Percentiles rank a stretch among this genome's conserved stretches.
phyloP scores from a whole-genome alignment of 2,797 vertebrate species.

The Mastacembelus armatus region DNA sequence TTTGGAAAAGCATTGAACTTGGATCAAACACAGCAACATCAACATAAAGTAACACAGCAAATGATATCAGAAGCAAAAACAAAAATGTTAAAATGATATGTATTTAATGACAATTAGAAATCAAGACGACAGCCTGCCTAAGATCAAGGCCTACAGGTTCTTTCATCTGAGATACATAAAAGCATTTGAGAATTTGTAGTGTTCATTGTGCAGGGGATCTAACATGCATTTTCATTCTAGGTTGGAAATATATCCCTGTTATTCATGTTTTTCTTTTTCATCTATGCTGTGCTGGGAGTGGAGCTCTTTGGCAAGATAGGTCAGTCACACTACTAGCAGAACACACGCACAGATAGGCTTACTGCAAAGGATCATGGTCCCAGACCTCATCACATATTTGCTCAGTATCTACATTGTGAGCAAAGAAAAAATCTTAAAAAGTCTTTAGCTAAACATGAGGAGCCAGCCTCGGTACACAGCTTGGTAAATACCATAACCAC shows the following conservation, averaged over 20 bases:
- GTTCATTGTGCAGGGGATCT: background rate
- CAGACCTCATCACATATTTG: background rate
- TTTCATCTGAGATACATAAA: background rate
- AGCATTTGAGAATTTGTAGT: background rate
- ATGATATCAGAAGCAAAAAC: no score
- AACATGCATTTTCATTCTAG: conserved; percentile 73
- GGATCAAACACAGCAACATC: no score
- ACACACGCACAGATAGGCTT: background rate
- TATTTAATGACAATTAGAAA: no score
- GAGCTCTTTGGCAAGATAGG: conserved; percentile 92
- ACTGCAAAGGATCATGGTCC: background rate
- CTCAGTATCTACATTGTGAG: no score
- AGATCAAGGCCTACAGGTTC: background rate
- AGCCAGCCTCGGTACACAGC: no score
- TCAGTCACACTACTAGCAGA: conserved; percentile 76
- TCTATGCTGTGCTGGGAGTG: conserved; percentile 93
- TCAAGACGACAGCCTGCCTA: background rate
- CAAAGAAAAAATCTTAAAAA: no score
- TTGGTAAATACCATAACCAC: no score
- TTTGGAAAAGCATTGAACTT: no score
- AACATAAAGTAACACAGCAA: no score
- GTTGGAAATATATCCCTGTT: conserved; percentile 93
- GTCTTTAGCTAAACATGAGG: background rate
- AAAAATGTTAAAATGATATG: no score
- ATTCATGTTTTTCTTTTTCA: conserved; percentile 94